These are phyloP conservation scores for Enteromius paludinosus DNA, from an alignment of 2,797 vertebrate species.

Conservation along the genomic window DNA sequence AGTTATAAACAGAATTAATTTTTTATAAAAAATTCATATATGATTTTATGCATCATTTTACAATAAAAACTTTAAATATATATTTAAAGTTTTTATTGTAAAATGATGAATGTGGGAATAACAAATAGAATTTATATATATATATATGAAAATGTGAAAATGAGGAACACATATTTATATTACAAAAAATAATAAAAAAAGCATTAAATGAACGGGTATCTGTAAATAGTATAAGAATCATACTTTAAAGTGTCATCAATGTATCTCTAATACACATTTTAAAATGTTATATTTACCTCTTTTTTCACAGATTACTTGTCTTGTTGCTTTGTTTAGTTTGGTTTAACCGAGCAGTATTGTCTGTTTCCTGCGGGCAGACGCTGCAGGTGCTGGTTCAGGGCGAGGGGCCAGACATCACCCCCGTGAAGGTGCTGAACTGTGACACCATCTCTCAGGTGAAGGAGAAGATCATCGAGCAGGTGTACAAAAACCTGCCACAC, in stretches of 20 bases:
- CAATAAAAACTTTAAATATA: too few species aligned
- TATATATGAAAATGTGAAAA: too few species aligned
- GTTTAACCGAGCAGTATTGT: neutral
- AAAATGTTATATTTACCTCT: too few species aligned
- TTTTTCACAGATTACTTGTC: neutral
- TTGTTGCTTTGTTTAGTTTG: neutral
- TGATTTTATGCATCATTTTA: too few species aligned
- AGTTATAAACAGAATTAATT: too few species aligned
- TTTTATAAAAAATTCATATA: too few species aligned
- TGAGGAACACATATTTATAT: too few species aligned
- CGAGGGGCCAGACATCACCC: conserved; percentile 87
- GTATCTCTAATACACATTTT: neutral
- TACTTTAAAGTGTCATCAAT: too few species aligned
- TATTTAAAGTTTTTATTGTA: too few species aligned
- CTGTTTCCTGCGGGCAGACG: conserved; percentile 76
- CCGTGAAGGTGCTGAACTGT: conserved; percentile 96
- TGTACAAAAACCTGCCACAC: conserved; percentile 91
- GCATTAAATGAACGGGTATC: neutral
- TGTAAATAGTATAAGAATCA: neutral
- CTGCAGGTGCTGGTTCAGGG: conserved; percentile 93
- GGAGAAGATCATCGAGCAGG: conserved; percentile 98
- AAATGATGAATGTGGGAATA: too few species aligned
- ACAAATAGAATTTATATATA: too few species aligned
- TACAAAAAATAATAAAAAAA: neutral
- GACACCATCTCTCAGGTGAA: conserved; percentile 98